Conservation (phyloP, 2,888 invertebrate species). For the Ectemnius continuus region DNA sequence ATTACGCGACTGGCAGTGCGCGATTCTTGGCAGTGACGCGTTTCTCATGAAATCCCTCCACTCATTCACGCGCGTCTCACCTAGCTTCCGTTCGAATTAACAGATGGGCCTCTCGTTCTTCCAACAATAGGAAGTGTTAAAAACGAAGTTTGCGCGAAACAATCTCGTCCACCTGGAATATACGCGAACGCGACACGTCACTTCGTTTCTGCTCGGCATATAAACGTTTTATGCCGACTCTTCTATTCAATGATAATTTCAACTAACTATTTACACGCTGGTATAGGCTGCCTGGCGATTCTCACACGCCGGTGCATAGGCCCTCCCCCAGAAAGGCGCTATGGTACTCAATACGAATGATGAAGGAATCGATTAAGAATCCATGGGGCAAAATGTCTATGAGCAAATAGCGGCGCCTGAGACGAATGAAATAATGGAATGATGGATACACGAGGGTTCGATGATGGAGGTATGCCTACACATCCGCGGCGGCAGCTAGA, state of each 20-base stretch:
- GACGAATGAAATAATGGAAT: neutral
- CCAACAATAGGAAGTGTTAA: neutral
- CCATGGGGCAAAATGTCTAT: neutral
- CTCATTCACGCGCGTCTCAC: neutral
- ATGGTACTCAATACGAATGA: neutral
- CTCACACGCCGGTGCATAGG: neutral
- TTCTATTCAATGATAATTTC: conserved; percentile 52
- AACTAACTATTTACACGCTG: conserved; percentile 61
- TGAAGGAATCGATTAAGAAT: neutral
- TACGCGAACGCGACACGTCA: neutral
- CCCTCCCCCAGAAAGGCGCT: neutral
- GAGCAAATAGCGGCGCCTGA: neutral
- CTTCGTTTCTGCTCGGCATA: neutral
- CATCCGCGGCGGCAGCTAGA: conserved; percentile 54
- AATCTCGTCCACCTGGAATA: conserved; percentile 1
- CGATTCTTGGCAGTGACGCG: conserved; percentile 60
- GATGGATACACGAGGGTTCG: neutral
- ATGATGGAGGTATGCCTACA: conserved; percentile 14
- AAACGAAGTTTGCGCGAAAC: neutral
- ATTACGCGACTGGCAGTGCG: conserved; percentile 48
- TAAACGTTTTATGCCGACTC: neutral
- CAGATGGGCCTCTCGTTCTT: neutral
- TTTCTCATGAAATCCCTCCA: conserved; percentile 27
- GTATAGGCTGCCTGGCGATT: conserved; percentile 16
- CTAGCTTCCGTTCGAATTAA: neutral